Percentiles rank a stretch among this genome's conserved stretches.
These are phyloP conservation scores for Corythornis leucogaster DNA, from an alignment of 2,797 vertebrate species.

Conservation along the genomic window DNA sequence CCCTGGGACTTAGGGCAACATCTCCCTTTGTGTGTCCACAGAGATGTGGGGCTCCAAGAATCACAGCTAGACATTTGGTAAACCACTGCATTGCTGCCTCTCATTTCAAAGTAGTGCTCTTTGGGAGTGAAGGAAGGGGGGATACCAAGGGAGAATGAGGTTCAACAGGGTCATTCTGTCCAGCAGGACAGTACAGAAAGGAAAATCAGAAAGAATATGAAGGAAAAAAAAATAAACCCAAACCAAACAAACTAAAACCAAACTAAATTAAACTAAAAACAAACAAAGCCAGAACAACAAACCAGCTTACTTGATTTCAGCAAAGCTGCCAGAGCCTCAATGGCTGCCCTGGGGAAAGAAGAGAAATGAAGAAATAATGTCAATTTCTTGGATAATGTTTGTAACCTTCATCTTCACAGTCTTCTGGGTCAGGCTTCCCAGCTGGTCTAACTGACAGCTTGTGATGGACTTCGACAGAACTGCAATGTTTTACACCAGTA, in stretches of 20 bases:
- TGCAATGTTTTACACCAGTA: neutral
- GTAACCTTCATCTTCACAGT: constrained; percentile 54
- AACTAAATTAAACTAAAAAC: neutral
- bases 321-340: constrained; percentile 85
- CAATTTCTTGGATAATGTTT: constrained; percentile 62
- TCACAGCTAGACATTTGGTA: neutral
- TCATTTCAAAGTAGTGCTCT: neutral
- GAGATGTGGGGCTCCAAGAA: neutral
- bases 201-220: constrained; percentile 9
- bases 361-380: constrained; percentile 62
- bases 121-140: neutral
- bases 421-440: neutral
- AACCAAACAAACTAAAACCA: neutral
- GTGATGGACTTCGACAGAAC: constrained; percentile 10
- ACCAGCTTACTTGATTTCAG: constrained; percentile 90
- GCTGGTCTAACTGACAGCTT: neutral
- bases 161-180: neutral
- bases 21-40: neutral
- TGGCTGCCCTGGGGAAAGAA: constrained; percentile 84
- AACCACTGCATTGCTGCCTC: neutral
- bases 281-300: neutral
- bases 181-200: neutral
- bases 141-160: neutral
- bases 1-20: neutral
- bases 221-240: neutral